Base-by-base conservation (phyloP, 37 sponge, comb jelly and placozoan species). In the Mnemiopsis leidyi region DNA sequence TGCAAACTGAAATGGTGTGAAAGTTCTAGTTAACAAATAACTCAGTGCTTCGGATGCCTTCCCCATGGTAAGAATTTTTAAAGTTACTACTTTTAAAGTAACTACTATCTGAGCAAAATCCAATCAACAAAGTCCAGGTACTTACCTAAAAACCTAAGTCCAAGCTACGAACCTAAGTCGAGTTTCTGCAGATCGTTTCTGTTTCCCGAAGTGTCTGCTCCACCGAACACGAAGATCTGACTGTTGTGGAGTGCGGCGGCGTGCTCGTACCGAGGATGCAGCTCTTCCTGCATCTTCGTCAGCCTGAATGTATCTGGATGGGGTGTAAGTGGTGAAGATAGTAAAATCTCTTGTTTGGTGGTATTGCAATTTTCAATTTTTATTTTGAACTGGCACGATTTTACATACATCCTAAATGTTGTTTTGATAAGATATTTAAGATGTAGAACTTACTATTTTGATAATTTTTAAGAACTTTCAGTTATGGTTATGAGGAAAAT, bases 161-260 rank as follows among this genome's bases (percentile, higher is more conserved):
- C n/a, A n/a, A n/a, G n/a, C n/a, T n/a, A n/a, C n/a, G n/a, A n/a
- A 77, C 79, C 79, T 48, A 48, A 48, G 35, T 77, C 36, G 5
- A 77, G 79, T 77, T 77, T 77, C 90, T 85, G 90, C 25, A 85
- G 40, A 39, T 85, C 90, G 90, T 85, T 33, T 21, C 90, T 85
- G 29, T 85, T 85, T 39, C 90, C 90, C 0, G 32, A 5, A 29
- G 90, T 40, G 30, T 85, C 90, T 1, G 90, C 90, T 18, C 90
- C 90, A 33, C 90, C 90, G 48, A 85, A 85, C 61, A 85, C 90
- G 0, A 85, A 29, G 0, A 85, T 18, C 48, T 85, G 29, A 0
- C 3, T 33, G 48, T 26, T 29, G 25, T 85, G 90, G 23, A 85
- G 29, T 0, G 48, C 90, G 1, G 90, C 90, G 0, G 16, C 90